Conservation (phyloP, 1,140 invertebrate genomes). For the Tetragnatha versicolor region DNA sequence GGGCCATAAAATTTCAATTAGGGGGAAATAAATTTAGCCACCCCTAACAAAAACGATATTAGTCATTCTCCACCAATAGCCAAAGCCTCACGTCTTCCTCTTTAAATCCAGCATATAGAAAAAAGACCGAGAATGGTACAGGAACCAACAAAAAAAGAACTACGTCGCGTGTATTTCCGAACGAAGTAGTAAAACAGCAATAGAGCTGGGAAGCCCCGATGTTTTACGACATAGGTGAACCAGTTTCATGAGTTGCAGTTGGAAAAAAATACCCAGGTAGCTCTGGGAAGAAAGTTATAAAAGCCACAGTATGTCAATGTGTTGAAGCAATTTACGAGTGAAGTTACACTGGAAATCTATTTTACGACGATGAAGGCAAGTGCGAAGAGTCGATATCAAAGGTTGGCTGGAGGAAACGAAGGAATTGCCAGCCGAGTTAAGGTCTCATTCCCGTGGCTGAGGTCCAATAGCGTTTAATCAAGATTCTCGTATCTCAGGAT, state of each 20-base stretch:
- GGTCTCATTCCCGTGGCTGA: too few species aligned
- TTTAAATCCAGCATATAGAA: slow-evolving; percentile 38
- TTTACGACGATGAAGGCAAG: slow-evolving; percentile 37
- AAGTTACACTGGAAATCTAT: slow-evolving; percentile 49
- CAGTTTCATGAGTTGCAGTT: slow-evolving; percentile 44
- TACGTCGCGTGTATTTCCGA: slow-evolving; percentile 32
- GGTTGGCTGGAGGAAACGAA: slow-evolving; percentile 10
- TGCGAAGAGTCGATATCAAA: slow-evolving; percentile 34
- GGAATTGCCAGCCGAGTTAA: too few species aligned
- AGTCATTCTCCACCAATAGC: slow-evolving; percentile 31
- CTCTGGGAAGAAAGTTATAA: slow-evolving; percentile 37
- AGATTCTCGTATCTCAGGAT: too few species aligned
- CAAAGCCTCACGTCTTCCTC: slow-evolving; percentile 14
- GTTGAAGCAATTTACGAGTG: slow-evolving; percentile 44
- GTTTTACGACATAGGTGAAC: slow-evolving; percentile 41
- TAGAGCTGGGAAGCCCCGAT: slow-evolving; percentile 27
- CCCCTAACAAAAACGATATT: slow-evolving; percentile 26
- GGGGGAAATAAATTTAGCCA: neutral
- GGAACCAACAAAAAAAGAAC: slow-evolving; percentile 35
- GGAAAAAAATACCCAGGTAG: neutral
- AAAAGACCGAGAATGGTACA: slow-evolving; percentile 32
- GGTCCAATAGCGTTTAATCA: too few species aligned
- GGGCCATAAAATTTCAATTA: slow-evolving; percentile 48
- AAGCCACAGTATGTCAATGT: slow-evolving; percentile 50
- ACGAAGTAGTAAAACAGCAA: slow-evolving; percentile 49